Base-by-base conservation (phyloP, 1,140 invertebrate genomes). In the Drosophila kohkoa region DNA sequence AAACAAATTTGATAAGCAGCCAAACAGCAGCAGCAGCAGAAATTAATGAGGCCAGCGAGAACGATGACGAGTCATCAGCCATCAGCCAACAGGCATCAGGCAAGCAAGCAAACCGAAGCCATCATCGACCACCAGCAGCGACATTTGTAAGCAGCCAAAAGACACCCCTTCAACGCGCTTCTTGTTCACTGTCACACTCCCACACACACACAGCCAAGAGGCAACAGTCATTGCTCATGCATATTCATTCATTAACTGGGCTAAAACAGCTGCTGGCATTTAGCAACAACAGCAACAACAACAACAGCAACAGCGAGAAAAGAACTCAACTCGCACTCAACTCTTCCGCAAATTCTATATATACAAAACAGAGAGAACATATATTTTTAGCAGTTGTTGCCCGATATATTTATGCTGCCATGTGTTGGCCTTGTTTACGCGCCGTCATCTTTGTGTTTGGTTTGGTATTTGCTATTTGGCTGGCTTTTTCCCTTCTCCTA, bases 1-100 rank as follows among this genome's bases (percentile, higher is more conserved):
- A 89, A 83, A 80, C 71, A 82, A 83, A 89, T 89, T 88, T 89
- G 83, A 89, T 89, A 89, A 88, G 85, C 83, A 71, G 30, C 51
- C 15, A 15, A 25, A 25, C 20, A 25, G 20, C 20, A 25, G 20
- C 20, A 25, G 20, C 30, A 35, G 59, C 82, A 72, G 85, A 83
- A 87, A 87, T 87, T 88, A 88, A 86, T 86, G 82, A 83, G 75
- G 71, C 64, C 82, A 64, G 5, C 54, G 30, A 52, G 2, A 8
- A 11, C 2, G 52, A 38, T 1, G 8, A n/a, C n/a, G 30, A n/a
- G 55, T 67, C 64, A 59, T 60, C 35, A 52, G n/a, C n/a, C n/a
- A n/a, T n/a, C n/a, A n/a, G n/a, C n/a, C n/a, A n/a, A n/a, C n/a
- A n/a, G n/a, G 38, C 15, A 35, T 35, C 8, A 35, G 35, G 6